A percentile compares a stretch with the other conserved stretches of the same genome.
Evolutionary conservation across 2,888 invertebrate species (phyloP).

Genomic region (Nomada goodeniana): DNA sequence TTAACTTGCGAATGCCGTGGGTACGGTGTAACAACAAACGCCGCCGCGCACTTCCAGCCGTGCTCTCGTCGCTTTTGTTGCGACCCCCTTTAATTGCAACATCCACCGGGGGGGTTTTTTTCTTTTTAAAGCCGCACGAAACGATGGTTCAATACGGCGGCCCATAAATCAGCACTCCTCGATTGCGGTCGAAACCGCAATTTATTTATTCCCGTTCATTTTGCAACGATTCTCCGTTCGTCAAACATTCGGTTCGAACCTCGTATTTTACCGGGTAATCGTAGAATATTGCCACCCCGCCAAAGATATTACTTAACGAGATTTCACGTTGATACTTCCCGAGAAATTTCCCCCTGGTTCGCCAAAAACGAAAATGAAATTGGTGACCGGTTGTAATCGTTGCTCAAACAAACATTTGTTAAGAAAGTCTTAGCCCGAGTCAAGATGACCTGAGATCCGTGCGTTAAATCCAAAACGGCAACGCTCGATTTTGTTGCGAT

Average conservation of each 20-base stretch:
- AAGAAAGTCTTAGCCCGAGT: background rate
- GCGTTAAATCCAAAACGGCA: background rate
- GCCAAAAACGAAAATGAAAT: too few species aligned
- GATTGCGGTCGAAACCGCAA: too few species aligned
- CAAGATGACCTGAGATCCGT: background rate
- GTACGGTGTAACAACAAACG: conserved; percentile 35
- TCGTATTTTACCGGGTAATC: too few species aligned
- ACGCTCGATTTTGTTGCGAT: background rate
- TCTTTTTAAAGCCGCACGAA: background rate
- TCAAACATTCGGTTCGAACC: too few species aligned
- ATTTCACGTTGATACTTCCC: too few species aligned
- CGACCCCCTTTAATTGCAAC: background rate
- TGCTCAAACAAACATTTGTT: background rate
- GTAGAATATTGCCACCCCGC: too few species aligned
- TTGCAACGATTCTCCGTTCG: too few species aligned
- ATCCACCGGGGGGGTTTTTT: background rate
- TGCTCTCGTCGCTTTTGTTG: conserved; percentile 70
- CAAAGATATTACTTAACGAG: too few species aligned
- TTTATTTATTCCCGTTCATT: too few species aligned
- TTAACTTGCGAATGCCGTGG: conserved; percentile 36
- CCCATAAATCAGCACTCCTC: too few species aligned
- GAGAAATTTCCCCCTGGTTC: too few species aligned
- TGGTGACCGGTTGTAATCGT: too few species aligned
- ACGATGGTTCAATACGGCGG: background rate
- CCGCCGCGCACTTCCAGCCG: conserved; percentile 63